Base-by-base conservation (phyloP, 2,888 invertebrate genomes). In the Tachina grossa region DNA sequence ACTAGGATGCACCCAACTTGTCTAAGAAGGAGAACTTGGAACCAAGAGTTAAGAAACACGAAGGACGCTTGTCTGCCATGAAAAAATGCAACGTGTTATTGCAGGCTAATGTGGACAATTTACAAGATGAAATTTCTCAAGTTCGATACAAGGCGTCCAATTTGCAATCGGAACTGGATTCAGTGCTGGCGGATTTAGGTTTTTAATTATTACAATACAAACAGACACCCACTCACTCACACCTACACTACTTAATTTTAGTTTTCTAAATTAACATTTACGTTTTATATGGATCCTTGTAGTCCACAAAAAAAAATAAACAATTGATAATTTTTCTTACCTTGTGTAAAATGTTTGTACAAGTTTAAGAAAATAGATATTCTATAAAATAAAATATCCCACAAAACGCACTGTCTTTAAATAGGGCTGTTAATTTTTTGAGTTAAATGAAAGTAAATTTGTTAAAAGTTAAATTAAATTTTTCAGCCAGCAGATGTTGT, bases 41-140 rank as follows among this genome's bases (percentile, higher is more conserved):
- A 31, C 94, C 94, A 74, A 93, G 95, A 77, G 92, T 95, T 2
- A 97, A 96, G 90, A 94, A 95, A 74, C 96, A 97, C 91, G 97
- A 97, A 91, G 95, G 95, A 66, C 94, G 96, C 85, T 93, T 97
- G 11, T 94, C 95, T 53, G 96, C 97, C 0, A 93, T 97, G 89
- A 97, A 97, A 93, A 98, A 98, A 91, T 97, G 97, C 87, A 98
- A 97, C 90, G 96, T 97, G 86, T 94, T 97, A 88, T 94, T 97
- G 13, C 97, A 97, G 93, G 96, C 97, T 0, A 97, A 97, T 91
- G 97, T 97, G 0, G 97, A 97, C 92, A 94, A 97, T 89, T 93
- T 97, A 82, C 97, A 97, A 91, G 97, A 97, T 91, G 97, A 97
- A 90, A 94, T 97, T 63, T 95, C 95, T 76, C 96, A 96, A 90